Percentiles rank a stretch among this genome's conserved stretches.
These are phyloP conservation scores for Oostethus manadensis DNA, from an alignment of 2,113 vertebrate species.

Conservation along the genomic window DNA sequence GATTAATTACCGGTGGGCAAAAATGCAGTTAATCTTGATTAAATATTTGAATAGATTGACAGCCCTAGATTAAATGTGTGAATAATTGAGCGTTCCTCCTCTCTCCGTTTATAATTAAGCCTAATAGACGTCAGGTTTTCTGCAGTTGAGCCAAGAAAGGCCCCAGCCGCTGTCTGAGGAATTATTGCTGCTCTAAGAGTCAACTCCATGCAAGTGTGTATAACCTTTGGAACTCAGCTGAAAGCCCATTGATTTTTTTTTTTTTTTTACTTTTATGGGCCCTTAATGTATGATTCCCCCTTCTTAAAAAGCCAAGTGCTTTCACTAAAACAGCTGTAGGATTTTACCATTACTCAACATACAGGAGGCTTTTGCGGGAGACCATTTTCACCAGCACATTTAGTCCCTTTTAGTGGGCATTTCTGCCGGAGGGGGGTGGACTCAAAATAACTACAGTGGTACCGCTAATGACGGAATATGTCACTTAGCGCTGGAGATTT, in stretches of 20 bases:
- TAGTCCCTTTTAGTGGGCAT: background rate
- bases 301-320: background rate
- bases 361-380: background rate
- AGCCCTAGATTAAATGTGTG: no score
- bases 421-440: background rate
- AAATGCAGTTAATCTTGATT: no score
- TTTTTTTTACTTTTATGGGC: background rate
- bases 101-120: no score
- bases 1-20: no score
- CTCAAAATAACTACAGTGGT: background rate
- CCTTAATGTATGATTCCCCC: background rate
- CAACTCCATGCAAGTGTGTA: background rate
- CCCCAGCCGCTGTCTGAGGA: background rate
- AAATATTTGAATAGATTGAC: no score
- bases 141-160: background rate
- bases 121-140: no score
- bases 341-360: background rate
- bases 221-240: no score
- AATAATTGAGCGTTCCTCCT: no score
- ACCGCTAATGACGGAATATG: background rate
- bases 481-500: background rate
- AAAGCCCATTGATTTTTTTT: background rate
- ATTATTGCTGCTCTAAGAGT: background rate
- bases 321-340: background rate
- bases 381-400: background rate